Conservation (phyloP, 1,140 invertebrate genomes). For the Drosophila tani region DNA sequence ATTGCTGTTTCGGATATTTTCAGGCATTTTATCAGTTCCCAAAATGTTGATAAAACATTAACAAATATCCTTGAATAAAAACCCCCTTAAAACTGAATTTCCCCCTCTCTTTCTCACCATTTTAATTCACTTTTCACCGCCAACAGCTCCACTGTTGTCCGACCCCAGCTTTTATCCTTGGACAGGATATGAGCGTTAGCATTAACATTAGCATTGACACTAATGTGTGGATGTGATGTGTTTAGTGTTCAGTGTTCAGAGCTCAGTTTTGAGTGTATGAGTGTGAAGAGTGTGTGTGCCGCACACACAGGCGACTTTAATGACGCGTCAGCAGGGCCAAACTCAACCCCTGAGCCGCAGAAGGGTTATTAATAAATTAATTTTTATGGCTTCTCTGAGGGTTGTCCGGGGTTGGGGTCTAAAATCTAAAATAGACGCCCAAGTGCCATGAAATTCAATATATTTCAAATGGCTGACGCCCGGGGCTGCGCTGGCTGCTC, state of each 20-base stretch:
- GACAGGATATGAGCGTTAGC: constrained; percentile 60
- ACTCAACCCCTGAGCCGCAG: constrained; percentile 27
- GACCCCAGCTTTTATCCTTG: constrained; percentile 28
- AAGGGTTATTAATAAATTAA: constrained; percentile 81
- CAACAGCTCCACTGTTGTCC: constrained; percentile 4
- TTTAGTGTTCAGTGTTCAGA: constrained; percentile 16
- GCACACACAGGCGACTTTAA: constrained; percentile 70
- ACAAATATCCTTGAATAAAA: no score
- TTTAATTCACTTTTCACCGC: not conserved
- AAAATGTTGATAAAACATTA: no score
- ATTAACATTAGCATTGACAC: constrained; percentile 67
- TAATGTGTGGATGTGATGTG: constrained; percentile 39
- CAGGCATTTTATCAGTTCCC: no score
- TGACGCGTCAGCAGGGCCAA: constrained; percentile 42
- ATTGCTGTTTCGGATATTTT: no score
- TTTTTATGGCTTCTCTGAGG: constrained; percentile 42
- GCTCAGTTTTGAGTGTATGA: not conserved
- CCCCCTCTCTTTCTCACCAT: no score
- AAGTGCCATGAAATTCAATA: constrained; percentile 57
- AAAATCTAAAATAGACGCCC: constrained; percentile 36
- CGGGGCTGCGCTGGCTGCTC: not conserved
- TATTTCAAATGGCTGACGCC: constrained; percentile 25
- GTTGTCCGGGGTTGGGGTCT: not conserved
- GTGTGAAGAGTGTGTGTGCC: not conserved
- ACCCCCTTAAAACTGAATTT: not conserved